Percentiles rank a stretch among this genome's conserved stretches.
These are phyloP conservation scores for Myzus persicae DNA, from an alignment of 1,140 invertebrate species.

Conservation along the genomic window DNA sequence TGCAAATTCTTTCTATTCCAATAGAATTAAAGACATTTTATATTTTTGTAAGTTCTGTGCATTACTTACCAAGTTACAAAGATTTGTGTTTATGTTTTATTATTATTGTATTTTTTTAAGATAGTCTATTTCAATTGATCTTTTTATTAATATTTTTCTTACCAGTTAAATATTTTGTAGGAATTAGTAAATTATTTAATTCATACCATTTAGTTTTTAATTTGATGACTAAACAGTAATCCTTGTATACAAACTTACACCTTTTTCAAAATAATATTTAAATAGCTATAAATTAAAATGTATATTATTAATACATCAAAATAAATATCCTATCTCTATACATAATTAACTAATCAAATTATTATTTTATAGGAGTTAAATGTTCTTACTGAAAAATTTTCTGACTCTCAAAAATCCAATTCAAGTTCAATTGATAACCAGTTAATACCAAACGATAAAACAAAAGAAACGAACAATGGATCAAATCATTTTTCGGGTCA, in stretches of 20 bases:
- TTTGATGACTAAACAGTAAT: background rate
- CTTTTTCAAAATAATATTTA: too few species aligned
- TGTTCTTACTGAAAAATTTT: slow-evolving; percentile 41
- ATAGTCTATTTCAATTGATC: background rate
- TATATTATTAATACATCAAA: background rate
- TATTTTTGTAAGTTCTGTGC: background rate
- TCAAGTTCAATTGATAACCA: background rate
- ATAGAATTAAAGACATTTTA: background rate
- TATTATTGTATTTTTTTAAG: background rate
- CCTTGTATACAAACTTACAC: background rate
- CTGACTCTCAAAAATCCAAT: slow-evolving; percentile 21
- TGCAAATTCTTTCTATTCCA: background rate
- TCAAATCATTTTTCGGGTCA: slow-evolving; percentile 34
- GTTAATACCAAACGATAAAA: background rate
- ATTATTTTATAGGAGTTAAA: slow-evolving; percentile 36
- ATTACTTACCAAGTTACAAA: background rate
- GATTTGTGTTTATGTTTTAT: background rate
- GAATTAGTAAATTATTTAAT: too few species aligned
- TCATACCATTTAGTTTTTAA: background rate
- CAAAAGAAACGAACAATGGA: background rate
- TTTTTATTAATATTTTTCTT: background rate
- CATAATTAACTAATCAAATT: background rate
- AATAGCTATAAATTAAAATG: too few species aligned
- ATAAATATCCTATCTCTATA: background rate
- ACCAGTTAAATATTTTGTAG: background rate